Base-by-base conservation (phyloP, 2,113 vertebrate genomes). In the Strix aluco region DNA sequence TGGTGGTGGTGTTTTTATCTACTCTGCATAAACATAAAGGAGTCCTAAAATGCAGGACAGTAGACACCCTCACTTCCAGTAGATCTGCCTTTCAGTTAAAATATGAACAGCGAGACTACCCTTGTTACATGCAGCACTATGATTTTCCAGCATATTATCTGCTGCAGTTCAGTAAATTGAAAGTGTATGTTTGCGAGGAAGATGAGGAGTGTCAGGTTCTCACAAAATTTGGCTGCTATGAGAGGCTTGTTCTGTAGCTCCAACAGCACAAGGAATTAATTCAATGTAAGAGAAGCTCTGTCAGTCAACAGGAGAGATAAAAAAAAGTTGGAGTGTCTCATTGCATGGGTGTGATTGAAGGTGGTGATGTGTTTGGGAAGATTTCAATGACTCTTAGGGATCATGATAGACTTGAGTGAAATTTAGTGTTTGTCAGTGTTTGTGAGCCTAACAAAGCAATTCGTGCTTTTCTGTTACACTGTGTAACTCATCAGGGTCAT, bases 21-120 rank as follows among this genome's bases (percentile, higher is more conserved):
- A 0, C 26, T 57, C 8, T 36, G 38, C 20, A 16, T 12, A 15
- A 51, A 6, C 36, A 82, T 49, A 61, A 47, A 54, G 14, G 16
- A 44, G 19, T 18, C 15, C 57, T 10, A 2, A 16, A 71, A 51
- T 34, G 47, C 58, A 58, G 59, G 44, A 11, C 34, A 65, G 52
- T 2, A 40, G 54, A 22, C 13, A 25, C 5, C 5, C 40, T 62
- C 3, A 2, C 36, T 77, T 52, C 54, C 61, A 34, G 49, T 29
- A 44, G 27, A 16, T 38, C 5, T 51, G 18, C 26, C 23, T 55
- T 67, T 61, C 57, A 42, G 0, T 38, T 40, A 4, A 21, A 44
- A 5, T 22, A 1, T 1, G 27, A 34, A 6, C 25, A 21, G 26
- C 0, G 0, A 69, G 62, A 29, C 21, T 34, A 3, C n/a, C 47